A percentile compares a stretch with the other conserved stretches of the same genome.
These are phyloP conservation scores for Pollenia angustigena DNA, from an alignment of 2,888 invertebrate species.

Conservation along the genomic window DNA sequence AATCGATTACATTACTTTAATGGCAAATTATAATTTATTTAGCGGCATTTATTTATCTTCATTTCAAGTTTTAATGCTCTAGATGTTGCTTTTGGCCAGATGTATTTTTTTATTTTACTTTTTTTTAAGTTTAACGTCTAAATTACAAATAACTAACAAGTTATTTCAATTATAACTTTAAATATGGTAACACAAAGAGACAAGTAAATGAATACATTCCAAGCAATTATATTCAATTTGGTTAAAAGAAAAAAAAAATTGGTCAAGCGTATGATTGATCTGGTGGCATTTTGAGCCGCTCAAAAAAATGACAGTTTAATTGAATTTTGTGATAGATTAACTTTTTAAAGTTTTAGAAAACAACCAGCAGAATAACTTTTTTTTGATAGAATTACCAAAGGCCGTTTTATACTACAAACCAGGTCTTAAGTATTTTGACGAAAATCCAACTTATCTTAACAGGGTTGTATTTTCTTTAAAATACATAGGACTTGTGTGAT, in stretches of 20 bases:
- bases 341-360: neutral
- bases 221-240: slow-evolving; percentile 63
- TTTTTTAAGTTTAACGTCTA: slow-evolving; percentile 32
- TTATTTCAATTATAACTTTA: slow-evolving; percentile 32
- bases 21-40: neutral
- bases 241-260: slow-evolving; percentile 18
- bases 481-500: too few relatives aligned
- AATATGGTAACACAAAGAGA: slow-evolving; percentile 46
- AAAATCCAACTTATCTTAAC: too few relatives aligned
- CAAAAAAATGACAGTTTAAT: neutral
- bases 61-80: neutral
- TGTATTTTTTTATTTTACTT: neutral
- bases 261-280: slow-evolving; percentile 18
- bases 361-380: too few relatives aligned
- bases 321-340: neutral
- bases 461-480: too few relatives aligned
- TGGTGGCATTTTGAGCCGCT: slow-evolving; percentile 5
- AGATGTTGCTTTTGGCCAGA: slow-evolving; percentile 31
- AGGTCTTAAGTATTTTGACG: too few relatives aligned
- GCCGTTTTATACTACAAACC: too few relatives aligned
- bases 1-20: too few relatives aligned
- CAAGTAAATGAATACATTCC: slow-evolving; percentile 13
- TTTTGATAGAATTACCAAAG: too few relatives aligned
- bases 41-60: slow-evolving; percentile 45
- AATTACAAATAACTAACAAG: slow-evolving; percentile 54